A percentile compares a stretch with the other conserved stretches of the same genome.
Conservation (phyloP, 2,888 invertebrate species). For the Patella caerulea region DNA sequence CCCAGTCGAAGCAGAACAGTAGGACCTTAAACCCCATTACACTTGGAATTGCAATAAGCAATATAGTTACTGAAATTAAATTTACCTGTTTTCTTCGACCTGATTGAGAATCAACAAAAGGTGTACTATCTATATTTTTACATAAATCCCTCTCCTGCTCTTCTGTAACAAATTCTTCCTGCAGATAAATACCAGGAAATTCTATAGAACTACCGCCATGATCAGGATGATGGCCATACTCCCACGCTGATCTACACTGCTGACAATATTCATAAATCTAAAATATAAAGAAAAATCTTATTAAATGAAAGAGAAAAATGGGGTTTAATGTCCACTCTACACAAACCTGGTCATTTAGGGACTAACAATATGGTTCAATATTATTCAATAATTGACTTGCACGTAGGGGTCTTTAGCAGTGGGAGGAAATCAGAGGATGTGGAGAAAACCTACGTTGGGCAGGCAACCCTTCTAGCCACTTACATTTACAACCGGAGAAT, state of each 20-base stretch:
- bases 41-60: too few species aligned
- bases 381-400: too few species aligned
- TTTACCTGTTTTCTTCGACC: constrained; percentile 90
- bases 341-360: too few species aligned
- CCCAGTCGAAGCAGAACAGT: too few species aligned
- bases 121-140: constrained; percentile 81
- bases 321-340: too few species aligned
- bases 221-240: constrained; percentile 34
- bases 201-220: constrained; percentile 45
- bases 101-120: constrained; percentile 95
- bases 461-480: too few species aligned
- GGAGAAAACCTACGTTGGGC: too few species aligned
- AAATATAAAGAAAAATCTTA: constrained; percentile 21
- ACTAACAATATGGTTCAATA: too few species aligned
- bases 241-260: constrained; percentile 48
- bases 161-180: constrained; percentile 80
- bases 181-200: constrained; percentile 67
- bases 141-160: constrained; percentile 79
- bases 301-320: background rate
- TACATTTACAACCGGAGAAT: too few species aligned
- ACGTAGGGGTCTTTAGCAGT: too few species aligned
- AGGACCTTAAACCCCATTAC: too few species aligned
- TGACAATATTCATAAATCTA: constrained; percentile 47
- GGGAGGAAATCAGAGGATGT: too few species aligned
- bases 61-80: background rate